These are phyloP conservation scores for Eristalis arbustorum DNA, from an alignment of 2,888 invertebrate species.

Conservation along the genomic window DNA sequence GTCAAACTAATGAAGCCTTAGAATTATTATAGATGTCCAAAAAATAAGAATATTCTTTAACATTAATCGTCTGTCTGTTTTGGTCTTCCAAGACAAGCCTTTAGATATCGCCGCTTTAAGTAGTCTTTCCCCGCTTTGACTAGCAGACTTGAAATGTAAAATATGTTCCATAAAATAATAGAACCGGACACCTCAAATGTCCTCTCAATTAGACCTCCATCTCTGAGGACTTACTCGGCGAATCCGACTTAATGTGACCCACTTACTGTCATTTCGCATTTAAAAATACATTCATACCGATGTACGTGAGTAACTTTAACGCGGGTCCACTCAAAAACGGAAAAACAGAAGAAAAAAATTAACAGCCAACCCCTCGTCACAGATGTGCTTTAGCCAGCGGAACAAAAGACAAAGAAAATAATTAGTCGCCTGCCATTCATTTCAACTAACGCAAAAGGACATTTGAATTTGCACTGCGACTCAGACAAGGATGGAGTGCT, in stretches of 20 bases:
- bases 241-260: slow-evolving; percentile 6
- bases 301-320: background rate
- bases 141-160: no score
- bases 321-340: background rate
- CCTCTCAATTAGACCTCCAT: background rate
- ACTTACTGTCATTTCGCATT: slow-evolving; percentile 15
- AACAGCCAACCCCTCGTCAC: slow-evolving; percentile 49
- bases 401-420: slow-evolving; percentile 43
- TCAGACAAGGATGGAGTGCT: slow-evolving; percentile 13
- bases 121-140: no score
- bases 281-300: background rate
- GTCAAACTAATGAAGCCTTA: no score
- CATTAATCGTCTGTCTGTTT: no score
- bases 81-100: no score
- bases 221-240: background rate
- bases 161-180: background rate
- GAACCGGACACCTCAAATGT: background rate
- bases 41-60: no score
- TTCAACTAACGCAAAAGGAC: slow-evolving; percentile 57
- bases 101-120: no score
- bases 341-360: background rate
- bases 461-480: slow-evolving; percentile 50
- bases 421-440: slow-evolving; percentile 68
- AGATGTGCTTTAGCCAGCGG: slow-evolving; percentile 31
- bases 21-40: no score